Conservation (phyloP, 2,113 vertebrate genomes). For the Elgaria multicarinata region DNA sequence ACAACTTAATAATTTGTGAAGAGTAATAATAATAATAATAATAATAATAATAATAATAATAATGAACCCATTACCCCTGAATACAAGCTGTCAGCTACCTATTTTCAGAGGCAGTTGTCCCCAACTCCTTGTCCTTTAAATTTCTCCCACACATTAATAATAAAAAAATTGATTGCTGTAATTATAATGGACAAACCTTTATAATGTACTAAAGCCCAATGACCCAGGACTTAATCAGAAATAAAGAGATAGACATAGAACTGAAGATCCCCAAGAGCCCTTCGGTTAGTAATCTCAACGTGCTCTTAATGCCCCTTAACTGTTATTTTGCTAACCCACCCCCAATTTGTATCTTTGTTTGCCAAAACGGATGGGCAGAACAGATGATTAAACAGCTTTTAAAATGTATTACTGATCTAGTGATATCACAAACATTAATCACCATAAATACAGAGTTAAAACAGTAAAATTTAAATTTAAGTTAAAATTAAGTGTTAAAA, state of each 20-base stretch:
- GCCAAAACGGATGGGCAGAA: not conserved
- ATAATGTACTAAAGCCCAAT: constrained; percentile 5
- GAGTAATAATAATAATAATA: too few species aligned
- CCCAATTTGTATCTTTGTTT: not conserved
- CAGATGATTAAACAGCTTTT: not conserved
- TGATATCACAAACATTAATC: not conserved
- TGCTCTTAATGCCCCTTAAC: not conserved
- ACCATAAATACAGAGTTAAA: too few species aligned
- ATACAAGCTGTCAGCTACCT: not conserved
- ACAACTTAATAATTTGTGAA: constrained; percentile 7
- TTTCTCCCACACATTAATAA: not conserved
- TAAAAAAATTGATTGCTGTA: not conserved
- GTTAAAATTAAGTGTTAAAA: too few species aligned
- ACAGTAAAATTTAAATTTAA: too few species aligned
- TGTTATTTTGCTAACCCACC: not conserved
- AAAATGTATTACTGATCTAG: not conserved
- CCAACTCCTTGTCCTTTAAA: not conserved
- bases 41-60: too few species aligned
- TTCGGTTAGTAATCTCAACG: not conserved
- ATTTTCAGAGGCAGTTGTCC: constrained; percentile 22
- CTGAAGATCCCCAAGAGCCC: not conserved
- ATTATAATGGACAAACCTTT: not conserved
- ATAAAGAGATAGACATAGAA: not conserved
- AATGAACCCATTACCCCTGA: too few species aligned
- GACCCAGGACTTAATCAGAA: not conserved